These are phyloP conservation scores for Laodelphax striatellus DNA, from an alignment of 1,140 invertebrate genomes.

Conservation along the genomic window DNA sequence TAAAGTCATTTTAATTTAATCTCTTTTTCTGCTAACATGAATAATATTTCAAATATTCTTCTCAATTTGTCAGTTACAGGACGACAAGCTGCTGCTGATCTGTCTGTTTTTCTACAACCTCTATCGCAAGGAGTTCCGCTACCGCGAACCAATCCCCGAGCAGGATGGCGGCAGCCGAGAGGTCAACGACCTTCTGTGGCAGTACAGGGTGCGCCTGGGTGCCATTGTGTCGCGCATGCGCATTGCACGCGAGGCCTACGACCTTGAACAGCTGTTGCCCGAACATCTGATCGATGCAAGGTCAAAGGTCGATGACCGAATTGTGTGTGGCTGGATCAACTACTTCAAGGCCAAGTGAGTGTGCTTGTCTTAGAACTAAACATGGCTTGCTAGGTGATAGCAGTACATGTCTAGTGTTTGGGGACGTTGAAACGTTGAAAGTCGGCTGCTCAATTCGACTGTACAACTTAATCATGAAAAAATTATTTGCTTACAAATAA, in stretches of 20 bases:
- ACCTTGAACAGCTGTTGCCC: slow-evolving; percentile 51
- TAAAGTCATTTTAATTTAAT: too few relatives aligned
- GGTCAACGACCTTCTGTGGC: slow-evolving; percentile 46
- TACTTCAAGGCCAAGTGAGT: slow-evolving; percentile 49
- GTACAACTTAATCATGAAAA: too few relatives aligned
- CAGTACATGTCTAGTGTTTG: too few relatives aligned
- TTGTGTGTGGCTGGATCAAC: slow-evolving; percentile 63
- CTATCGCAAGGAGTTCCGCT: slow-evolving; percentile 42
- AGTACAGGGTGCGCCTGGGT: slow-evolving; percentile 47
- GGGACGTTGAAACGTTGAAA: too few relatives aligned
- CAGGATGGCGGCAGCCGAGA: slow-evolving; percentile 29
- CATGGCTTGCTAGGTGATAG: too few relatives aligned
- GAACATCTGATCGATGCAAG: slow-evolving; percentile 51
- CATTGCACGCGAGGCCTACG: slow-evolving; percentile 54
- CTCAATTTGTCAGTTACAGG: too few relatives aligned
- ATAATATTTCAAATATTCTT: too few relatives aligned
- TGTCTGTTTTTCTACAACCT: slow-evolving; percentile 51
- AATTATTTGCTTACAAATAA: too few relatives aligned
- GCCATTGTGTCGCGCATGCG: slow-evolving; percentile 54
- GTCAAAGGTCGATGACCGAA: slow-evolving; percentile 42
- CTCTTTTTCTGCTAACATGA: too few relatives aligned
- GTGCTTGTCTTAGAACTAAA: too few relatives aligned
- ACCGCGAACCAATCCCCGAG: slow-evolving; percentile 21
- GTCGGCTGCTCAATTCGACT: too few relatives aligned
- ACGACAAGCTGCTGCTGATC: slow-evolving; percentile 17